These are phyloP conservation scores for Augiades crinisus DNA, from an alignment of 2,888 invertebrate species.

Conservation along the genomic window DNA sequence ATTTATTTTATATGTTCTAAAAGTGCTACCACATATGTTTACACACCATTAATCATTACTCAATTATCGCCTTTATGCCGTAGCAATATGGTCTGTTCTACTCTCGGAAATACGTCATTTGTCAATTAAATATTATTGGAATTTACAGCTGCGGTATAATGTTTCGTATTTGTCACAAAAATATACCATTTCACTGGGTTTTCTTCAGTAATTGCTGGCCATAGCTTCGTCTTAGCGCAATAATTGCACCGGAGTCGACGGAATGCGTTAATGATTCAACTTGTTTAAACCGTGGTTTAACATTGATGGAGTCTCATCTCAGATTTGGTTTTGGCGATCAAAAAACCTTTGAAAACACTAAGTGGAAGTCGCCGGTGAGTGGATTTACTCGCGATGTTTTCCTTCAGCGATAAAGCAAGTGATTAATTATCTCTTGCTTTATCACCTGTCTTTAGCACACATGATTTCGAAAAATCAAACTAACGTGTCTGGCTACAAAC, in stretches of 20 bases:
- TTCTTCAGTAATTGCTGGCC: slow-evolving; percentile 9
- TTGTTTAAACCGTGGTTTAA: not conserved
- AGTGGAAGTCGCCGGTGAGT: no score
- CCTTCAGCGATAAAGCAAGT: no score
- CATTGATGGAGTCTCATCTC: no score
- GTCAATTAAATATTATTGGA: not conserved
- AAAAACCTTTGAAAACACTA: no score
- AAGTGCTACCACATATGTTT: not conserved
- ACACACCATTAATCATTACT: slow-evolving; percentile 4
- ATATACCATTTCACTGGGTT: slow-evolving; percentile 9
- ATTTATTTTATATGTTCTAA: slow-evolving; percentile 7
- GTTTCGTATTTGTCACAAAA: slow-evolving; percentile 9
- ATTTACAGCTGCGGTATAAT: not conserved
- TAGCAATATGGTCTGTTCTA: not conserved
- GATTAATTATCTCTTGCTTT: no score
- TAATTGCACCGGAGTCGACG: slow-evolving; percentile 10
- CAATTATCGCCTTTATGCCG: slow-evolving; percentile 2
- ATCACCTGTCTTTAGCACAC: no score
- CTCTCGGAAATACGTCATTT: not conserved
- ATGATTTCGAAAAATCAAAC: no score
- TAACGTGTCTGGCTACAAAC: no score
- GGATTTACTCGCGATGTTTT: no score
- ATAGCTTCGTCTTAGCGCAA: slow-evolving; percentile 10
- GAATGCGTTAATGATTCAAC: slow-evolving; percentile 20
- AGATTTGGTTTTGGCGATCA: no score